Evolutionary conservation across 2,113 vertebrate species (phyloP).

Genomic region (Campylorhamphus procurvoides): DNA sequence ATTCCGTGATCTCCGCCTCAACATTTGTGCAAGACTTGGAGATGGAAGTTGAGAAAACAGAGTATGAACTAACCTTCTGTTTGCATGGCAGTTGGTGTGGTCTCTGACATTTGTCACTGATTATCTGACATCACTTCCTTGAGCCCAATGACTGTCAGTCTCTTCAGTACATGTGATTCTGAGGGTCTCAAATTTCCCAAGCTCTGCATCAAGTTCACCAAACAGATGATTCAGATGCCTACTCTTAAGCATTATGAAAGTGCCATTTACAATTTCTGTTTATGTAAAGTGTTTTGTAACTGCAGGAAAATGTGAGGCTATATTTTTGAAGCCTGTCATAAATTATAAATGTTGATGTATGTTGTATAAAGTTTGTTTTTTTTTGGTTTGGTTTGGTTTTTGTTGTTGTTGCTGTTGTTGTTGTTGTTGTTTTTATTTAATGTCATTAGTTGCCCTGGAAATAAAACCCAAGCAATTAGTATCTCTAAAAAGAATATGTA

Average conservation of each 20-base stretch:
- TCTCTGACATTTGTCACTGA: not conserved
- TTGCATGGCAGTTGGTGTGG: rapidly evolving
- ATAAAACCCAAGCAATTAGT: not conserved
- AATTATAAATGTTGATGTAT: not conserved
- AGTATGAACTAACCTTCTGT: not conserved
- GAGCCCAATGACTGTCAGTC: not conserved
- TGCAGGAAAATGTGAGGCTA: not conserved
- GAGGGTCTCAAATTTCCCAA: not conserved
- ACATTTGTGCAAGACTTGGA: not conserved
- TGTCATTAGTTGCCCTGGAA: not conserved
- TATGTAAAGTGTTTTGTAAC: not conserved
- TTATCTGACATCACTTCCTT: not conserved
- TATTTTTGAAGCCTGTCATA: not conserved
- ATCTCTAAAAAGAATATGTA: not conserved
- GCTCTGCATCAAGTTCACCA: not conserved
- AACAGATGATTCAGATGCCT: not conserved
- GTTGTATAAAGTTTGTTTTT: not conserved
- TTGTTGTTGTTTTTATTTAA: not conserved
- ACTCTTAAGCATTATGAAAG: not conserved
- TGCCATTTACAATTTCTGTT: not conserved
- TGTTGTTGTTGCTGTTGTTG: too few species aligned
- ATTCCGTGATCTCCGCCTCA: not conserved
- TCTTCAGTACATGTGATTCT: not conserved
- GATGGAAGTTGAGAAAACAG: not conserved
- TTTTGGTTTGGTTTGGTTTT: too few species aligned